These are phyloP conservation scores for Myotis pilosus DNA, from an alignment of 2,797 vertebrate species.

Conservation along the genomic window DNA sequence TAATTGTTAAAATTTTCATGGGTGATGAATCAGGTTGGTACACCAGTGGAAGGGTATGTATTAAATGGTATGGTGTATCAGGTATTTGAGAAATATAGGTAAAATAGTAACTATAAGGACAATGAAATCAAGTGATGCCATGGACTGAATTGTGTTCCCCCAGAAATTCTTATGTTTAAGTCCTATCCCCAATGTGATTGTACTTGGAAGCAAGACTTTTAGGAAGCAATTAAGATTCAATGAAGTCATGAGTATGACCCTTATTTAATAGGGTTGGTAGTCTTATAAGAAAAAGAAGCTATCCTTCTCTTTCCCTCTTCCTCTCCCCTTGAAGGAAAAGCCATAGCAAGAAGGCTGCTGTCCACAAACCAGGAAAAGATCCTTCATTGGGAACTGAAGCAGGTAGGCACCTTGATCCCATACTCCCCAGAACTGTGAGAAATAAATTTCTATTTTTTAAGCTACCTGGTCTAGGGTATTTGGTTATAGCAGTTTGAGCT, in stretches of 20 bases:
- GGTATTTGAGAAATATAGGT: neutral
- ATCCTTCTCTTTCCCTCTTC: neutral
- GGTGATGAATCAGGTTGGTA: neutral
- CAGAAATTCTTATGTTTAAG: neutral
- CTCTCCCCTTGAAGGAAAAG: neutral
- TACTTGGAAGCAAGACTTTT: constrained; percentile 6
- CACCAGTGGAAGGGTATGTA: neutral
- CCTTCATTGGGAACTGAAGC: neutral
- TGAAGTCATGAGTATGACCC: neutral
- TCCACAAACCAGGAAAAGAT: neutral
- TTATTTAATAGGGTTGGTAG: neutral
- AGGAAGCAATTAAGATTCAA: neutral
- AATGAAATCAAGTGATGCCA: neutral
- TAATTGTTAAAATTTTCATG: constrained; percentile 1
- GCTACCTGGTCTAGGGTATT: neutral
- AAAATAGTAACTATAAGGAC: neutral
- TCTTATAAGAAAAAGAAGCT: neutral
- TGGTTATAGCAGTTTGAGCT: neutral
- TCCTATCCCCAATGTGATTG: neutral
- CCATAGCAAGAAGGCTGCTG: neutral
- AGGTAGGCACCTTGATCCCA: neutral
- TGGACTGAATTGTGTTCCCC: neutral
- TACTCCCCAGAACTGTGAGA: neutral
- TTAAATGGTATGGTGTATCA: neutral
- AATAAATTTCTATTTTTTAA: constrained; percentile 25